Evolutionary conservation across 2,113 vertebrate species (phyloP), one percentile per base, ranked within the genome.

Genomic region (Stigmatopora nigra): DNA sequence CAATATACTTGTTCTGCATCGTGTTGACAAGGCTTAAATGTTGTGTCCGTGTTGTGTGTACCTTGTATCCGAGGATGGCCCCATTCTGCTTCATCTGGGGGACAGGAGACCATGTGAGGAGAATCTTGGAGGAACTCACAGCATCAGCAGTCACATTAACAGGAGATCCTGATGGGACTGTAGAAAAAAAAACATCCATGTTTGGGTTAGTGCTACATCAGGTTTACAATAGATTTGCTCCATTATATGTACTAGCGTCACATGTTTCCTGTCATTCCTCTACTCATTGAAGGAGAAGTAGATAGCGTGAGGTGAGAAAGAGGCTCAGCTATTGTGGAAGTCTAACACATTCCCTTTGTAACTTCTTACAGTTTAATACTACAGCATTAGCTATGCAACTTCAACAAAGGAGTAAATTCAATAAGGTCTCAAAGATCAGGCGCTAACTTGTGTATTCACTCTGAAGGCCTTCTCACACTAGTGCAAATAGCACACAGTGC

Each of bases 41-140:
- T 45, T 60, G 17, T 71, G 22, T 64, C 7, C 49, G 16, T 67
- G 67, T 71, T 71, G 72, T 66, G 58, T 10, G 0, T 84, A 96
- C 96, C 95, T 96, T 97, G 77, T 98, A 98, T 69, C 96, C 96
- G 17, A 97, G 85, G 62, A 98, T 89, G 64, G 93, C 91, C 57
- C 96, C 96, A 0, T 98, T 98, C 82, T 92, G 94, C 82, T 95
- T 92, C 0, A 88, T 70, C 61, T 89, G 92, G 0, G 93, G 92
- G 48, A 97, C 91, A 0, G 92, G 70, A 0, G 90, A 85, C 96
- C 96, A 98, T 0, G 89, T 94, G 82, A 98, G 87, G 41, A 98
- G 88, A 68, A 98, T 96, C 83, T 90, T 91, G 31, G 93, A 94
- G 15, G 96, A 96, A 75, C 94, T 98, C 88, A 95, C 90, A 0